Conservation (phyloP, 2,113 vertebrate genomes). For the Vireo altiloquus region DNA sequence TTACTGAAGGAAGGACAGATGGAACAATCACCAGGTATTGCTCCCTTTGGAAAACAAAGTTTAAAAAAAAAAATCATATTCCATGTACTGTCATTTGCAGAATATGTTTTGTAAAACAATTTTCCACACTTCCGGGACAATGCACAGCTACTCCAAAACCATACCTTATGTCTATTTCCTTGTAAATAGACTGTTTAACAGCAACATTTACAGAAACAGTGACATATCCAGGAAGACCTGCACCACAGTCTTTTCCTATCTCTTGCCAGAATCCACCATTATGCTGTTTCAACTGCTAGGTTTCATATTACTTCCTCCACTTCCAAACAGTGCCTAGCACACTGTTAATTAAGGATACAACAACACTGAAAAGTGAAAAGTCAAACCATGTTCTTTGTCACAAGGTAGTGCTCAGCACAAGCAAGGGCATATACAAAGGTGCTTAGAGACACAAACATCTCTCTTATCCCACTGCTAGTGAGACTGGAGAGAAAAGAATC, state of each 20-base stretch:
- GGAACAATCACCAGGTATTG: not conserved
- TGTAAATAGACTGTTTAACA: not conserved
- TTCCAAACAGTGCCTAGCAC: not conserved
- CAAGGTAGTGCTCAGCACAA: fast-evolving
- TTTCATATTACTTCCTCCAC: not conserved
- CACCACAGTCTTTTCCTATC: not conserved
- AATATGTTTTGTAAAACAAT: not conserved
- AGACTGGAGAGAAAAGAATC: not conserved
- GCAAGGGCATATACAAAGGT: not conserved
- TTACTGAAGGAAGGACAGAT: not conserved
- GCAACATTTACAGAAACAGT: not conserved
- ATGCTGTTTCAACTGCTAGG: not conserved
- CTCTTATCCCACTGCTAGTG: no score
- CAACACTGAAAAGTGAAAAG: not conserved
- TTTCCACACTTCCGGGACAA: not conserved
- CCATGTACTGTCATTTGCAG: not conserved
- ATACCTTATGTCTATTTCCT: not conserved
- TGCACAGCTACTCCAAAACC: not conserved
- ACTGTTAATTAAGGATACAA: not conserved
- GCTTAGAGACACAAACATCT: not conserved
- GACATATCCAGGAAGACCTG: not conserved
- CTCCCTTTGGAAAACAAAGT: not conserved
- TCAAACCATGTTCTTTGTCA: not conserved
- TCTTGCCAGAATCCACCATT: not conserved
- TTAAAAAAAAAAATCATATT: not conserved